Evolutionary conservation across 2,113 vertebrate species (phyloP), one percentile per base, ranked within the genome.

Genomic region (Talpa occidentalis): DNA sequence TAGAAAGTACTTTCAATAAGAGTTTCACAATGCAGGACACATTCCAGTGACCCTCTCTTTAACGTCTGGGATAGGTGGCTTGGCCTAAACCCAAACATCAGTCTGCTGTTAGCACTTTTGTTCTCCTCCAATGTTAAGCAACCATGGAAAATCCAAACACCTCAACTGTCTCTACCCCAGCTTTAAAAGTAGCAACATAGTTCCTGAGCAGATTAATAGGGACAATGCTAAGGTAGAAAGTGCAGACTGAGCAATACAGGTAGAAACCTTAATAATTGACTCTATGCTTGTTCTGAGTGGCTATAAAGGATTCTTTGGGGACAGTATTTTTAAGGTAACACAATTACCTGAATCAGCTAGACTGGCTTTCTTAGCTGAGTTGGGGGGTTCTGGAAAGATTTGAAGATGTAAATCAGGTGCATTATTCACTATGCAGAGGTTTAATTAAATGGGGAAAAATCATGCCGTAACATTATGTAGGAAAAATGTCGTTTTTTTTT

Each of bases 371-470:
- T 84, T 85, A 81, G 87, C 87, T 93, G 76, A 96, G 66, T 88
- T 87, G 40, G 15, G 42, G 49, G 37, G 35, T 49, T 74, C 69
- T 69, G 56, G 37, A 89, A n/a, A 83, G 54, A 86, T 60, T 26
- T 88, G 85, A 88, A 88, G 52, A 30, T 79, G 88, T 81, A 81
- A 93, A 88, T 90, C 89, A 88, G 84, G 44, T 91, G 49, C 37
- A 42, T 86, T 90, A 93, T 85, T 94, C 88, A 86, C 84, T 78
- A 37, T 94, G 78, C 62, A 89, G 87, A 92, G 79, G 73, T 82
- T 97, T 96, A 97, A 96, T 96, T 97, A 69, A 94, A 94, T 92
- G 93, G 26, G 52, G n/a, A n/a, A n/a, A 93, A 80, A 82, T 93
- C 16, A 70, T 42, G 59, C 81, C 80, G 5, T 92, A 93, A 69